A percentile compares a stretch with the other conserved stretches of the same genome.
phyloP scores from a whole-genome alignment of 2,113 vertebrate genomes.

The Nesoenas mayeri region DNA sequence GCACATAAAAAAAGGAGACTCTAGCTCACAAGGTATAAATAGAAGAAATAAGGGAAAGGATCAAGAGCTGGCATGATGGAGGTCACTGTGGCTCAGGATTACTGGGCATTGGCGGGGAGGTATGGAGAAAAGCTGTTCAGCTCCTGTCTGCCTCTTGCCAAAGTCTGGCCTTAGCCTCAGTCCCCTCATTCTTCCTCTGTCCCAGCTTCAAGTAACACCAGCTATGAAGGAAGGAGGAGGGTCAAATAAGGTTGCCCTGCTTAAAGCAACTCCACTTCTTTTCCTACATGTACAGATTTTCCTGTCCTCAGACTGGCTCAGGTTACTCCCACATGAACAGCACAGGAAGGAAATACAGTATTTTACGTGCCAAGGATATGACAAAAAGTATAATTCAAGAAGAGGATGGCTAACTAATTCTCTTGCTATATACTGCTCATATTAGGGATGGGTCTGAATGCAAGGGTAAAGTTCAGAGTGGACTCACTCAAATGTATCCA shows the following conservation, averaged over 20 bases:
- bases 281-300: constrained; percentile 55
- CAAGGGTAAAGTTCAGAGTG: not conserved
- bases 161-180: not conserved
- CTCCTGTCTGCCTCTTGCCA: not conserved
- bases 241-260: constrained; percentile 51
- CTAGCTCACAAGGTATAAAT: constrained; percentile 3
- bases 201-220: not conserved
- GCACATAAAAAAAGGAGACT: not conserved
- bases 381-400: not conserved
- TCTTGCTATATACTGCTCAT: not conserved
- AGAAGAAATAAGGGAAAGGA: not conserved
- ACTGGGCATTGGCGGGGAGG: constrained; percentile 15
- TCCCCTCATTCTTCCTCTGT: not conserved
- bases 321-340: constrained; percentile 16
- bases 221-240: constrained; percentile 27
- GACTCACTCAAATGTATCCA: not conserved
- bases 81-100: not conserved
- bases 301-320: not conserved
- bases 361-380: not conserved
- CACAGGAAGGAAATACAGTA: not conserved
- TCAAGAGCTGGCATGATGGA: not conserved
- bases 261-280: not conserved
- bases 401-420: not conserved
- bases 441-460: not conserved
- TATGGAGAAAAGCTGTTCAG: constrained; percentile 28